Base-by-base conservation (phyloP, 2,113 vertebrate species). In the Carassius carassius region DNA sequence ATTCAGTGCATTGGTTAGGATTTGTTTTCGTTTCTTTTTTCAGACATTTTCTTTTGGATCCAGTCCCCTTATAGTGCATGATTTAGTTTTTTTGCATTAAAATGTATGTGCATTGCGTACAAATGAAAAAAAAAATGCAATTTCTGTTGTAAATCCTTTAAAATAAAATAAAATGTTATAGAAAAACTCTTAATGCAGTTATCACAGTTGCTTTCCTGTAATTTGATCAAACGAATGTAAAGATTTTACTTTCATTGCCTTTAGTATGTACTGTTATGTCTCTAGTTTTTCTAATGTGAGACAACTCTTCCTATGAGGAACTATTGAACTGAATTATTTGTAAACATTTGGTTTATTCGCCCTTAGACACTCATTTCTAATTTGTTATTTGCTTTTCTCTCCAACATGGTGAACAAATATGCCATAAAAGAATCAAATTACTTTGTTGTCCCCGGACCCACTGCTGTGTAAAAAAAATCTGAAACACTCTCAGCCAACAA, bases 111-210 rank as follows among this genome's bases (percentile, higher is more conserved):
- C 69, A 51, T 83, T 88, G 80, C 88, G 82, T 83, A 86, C 67
- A 87, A 75, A 84, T 37, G 9, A 29, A 25, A 13, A 65, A 67
- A 67, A 37, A 29, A 60, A 85, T 65, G 76, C 70, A 70, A 80
- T 82, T 89, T 90, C 72, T 91, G 91, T 89, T 92, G 89, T 91
- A 91, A 90, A 92, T 90, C 81, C 76, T 91, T 93, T 92, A 89
- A 89, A 92, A 91, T 92, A 91, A 93, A 93, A n/a, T 2, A 21
- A 35, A 19, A 67, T 29, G 74, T 32, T 78, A 37, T n/a, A 58
- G 19, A 58, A 35, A 58, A 78, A 35, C 75, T 54, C 16, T 49
- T 9, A 76, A 29, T 25, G 49, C 25, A 2, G 29, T 58, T 14
- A 60, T 78, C 35, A 19, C 51, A 23, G 19, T 60, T 8, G 32